Percentiles rank a stretch among this genome's conserved stretches.
Conservation (phyloP, 2,113 vertebrate species). For the Poicephalus gulielmi region DNA sequence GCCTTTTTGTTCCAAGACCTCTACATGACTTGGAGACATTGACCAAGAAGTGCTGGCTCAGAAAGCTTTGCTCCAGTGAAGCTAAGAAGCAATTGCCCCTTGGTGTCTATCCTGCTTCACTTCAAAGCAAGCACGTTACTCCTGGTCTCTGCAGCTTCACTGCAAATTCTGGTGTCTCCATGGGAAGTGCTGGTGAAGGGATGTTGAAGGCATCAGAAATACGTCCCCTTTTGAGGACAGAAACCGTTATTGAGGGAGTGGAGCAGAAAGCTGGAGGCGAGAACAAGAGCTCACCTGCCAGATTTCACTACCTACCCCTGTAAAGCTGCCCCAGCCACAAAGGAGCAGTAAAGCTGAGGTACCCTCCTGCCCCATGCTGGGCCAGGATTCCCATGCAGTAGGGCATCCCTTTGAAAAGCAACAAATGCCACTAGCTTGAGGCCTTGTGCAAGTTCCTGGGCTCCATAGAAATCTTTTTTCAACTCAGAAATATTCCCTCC, state of each 20-base stretch:
- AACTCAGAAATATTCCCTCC: background rate
- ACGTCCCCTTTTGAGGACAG: background rate
- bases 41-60: background rate
- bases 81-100: background rate
- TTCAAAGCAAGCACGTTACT: background rate
- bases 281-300: background rate
- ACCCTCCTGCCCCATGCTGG: background rate
- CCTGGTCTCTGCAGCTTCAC: background rate
- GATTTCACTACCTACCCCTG: background rate
- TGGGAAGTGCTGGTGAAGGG: background rate
- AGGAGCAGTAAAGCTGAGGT: background rate
- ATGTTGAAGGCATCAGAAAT: background rate
- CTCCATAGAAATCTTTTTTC: background rate
- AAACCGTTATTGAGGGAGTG: background rate
- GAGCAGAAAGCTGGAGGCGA: background rate
- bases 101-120: background rate
- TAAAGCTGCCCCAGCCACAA: background rate
- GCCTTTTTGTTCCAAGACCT: background rate
- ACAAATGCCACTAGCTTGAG: background rate
- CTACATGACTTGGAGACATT: background rate
- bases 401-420: background rate
- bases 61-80: background rate
- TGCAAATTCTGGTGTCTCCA: background rate
- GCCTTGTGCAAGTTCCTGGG: background rate
- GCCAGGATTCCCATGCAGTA: background rate